Evolutionary conservation across 2,113 vertebrate species (phyloP).

Genomic region (Peromyscus leucopus): DNA sequence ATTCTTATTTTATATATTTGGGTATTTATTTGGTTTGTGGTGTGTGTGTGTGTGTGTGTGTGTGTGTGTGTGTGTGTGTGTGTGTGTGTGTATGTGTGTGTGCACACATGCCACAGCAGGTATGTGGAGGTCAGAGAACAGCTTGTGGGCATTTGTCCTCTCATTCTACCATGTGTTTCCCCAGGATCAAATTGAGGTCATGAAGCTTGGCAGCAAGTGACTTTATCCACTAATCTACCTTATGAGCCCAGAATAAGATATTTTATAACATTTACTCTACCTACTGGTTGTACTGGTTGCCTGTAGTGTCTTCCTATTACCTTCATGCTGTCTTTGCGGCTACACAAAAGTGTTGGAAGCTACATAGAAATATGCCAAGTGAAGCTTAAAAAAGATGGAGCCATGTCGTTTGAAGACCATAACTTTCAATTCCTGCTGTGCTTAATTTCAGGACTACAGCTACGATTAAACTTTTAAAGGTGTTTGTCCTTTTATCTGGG

Average conservation of each 20-base stretch:
- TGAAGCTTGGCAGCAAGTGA: not conserved
- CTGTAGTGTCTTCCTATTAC: constrained; percentile 10
- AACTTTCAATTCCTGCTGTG: constrained; percentile 32
- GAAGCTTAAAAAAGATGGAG: constrained; percentile 46
- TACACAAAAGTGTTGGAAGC: not conserved
- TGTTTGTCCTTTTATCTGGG: not conserved
- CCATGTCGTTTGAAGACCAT: constrained; percentile 29
- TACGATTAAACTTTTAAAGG: constrained; percentile 18
- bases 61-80: not conserved
- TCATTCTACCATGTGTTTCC: not conserved
- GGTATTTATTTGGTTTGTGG: not conserved
- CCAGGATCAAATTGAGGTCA: not conserved
- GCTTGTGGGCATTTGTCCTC: not conserved
- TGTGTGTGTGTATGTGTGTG: too few species aligned
- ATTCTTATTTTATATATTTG: not conserved
- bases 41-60: not conserved
- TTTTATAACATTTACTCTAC: constrained; percentile 17
- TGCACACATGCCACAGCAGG: not conserved
- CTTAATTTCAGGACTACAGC: constrained; percentile 70
- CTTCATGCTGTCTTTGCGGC: constrained; percentile 42
- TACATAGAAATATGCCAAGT: constrained; percentile 51
- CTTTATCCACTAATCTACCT: too few species aligned
- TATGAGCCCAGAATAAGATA: constrained; percentile 23
- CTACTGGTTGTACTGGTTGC: constrained; percentile 48
- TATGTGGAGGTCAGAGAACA: not conserved